Base-by-base conservation (phyloP, 53 echinoderm and acorn worm species). In the Echinarachnius parma region DNA sequence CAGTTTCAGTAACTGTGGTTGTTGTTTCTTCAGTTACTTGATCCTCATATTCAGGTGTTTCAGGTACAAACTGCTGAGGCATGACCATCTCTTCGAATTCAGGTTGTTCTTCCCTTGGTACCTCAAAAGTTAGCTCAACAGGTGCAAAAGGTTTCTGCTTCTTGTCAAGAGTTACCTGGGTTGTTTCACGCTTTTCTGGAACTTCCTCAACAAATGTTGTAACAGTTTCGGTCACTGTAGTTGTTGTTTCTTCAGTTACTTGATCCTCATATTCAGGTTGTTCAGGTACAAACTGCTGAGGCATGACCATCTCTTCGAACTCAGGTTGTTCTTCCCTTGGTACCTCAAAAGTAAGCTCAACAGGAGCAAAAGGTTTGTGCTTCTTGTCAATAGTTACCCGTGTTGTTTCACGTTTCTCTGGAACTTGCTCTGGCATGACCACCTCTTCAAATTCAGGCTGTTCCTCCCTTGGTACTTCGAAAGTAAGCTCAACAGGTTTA, bases 401-500 rank as follows among this genome's bases (percentile, higher is more conserved):
- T 29, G 70, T 36, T 60, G 67, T 59, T 34, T 60, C 60, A 2
- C 32, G 46, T 33, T 75, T 64, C 32, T 37, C 66, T n/a, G 56
- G 59, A 26, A 53, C 30, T 25, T 53, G 19, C n/a, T n/a, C n/a
- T 13, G 77, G 77, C 25, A 77, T 62, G 2, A 79, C 46, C 9
- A 58, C 24, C 48, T 48, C 64, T 33, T 78, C 78, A 78, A 34
- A 78, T 33, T 78, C 64, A 13, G 65, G 64, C 26, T 59, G 59
- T 59, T 64, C 64, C 46, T 78, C 78, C 69, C 45, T 65, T 4
- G 69, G 68, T 9, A 80, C 48, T 16, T 70, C 48, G 0, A 68
- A 69, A 26, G 80, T 80, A 8, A 86, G 81, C 31, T 86, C 81
- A 14, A 86, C 75, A 31, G 79, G 72, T 44, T 67, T 61, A 21